Conservation (phyloP, 2,888 invertebrate species). For the Nephrocerus scutellatus region DNA sequence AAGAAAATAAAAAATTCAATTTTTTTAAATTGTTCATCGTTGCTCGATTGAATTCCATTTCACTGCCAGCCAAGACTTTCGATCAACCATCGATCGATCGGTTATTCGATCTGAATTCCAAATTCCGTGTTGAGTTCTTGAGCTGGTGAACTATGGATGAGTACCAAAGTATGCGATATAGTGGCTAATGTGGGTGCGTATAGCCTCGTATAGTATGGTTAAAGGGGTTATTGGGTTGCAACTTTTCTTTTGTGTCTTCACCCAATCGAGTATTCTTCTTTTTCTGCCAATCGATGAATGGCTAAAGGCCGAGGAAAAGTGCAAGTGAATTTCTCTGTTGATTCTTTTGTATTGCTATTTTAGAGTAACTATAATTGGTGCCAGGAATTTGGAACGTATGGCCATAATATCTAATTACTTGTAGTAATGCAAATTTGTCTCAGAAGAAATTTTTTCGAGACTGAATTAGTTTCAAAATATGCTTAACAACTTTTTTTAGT, state of each 20-base stretch:
- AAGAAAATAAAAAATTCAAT: no score
- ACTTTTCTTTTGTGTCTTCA: constrained; percentile 1
- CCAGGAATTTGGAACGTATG: constrained; percentile 20
- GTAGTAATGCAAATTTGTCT: no score
- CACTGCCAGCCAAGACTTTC: constrained; percentile 9
- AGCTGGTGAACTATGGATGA: constrained; percentile 6
- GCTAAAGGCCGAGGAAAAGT: constrained; percentile 13
- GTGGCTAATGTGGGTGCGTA: no score
- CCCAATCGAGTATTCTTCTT: no score
- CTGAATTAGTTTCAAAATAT: no score
- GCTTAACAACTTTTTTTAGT: no score
- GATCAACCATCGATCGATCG: constrained; percentile 10
- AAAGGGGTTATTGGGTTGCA: constrained; percentile 21
- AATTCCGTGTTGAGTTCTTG: constrained; percentile 14
- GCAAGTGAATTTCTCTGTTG: constrained; percentile 22
- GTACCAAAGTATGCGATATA: no score
- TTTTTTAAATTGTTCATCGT: no score
- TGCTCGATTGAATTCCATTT: constrained; percentile 23
- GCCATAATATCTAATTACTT: no score
- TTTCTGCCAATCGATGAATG: no score
- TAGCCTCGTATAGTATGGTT: no score
- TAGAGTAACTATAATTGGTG: constrained; percentile 21
- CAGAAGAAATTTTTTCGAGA: no score
- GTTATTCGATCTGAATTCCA: constrained; percentile 21
- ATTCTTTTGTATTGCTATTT: constrained; percentile 3